Percentiles rank a stretch among this genome's conserved stretches.
phyloP scores from a whole-genome alignment of 1,140 invertebrate species.

The Pseudomyrmex pallidus region DNA sequence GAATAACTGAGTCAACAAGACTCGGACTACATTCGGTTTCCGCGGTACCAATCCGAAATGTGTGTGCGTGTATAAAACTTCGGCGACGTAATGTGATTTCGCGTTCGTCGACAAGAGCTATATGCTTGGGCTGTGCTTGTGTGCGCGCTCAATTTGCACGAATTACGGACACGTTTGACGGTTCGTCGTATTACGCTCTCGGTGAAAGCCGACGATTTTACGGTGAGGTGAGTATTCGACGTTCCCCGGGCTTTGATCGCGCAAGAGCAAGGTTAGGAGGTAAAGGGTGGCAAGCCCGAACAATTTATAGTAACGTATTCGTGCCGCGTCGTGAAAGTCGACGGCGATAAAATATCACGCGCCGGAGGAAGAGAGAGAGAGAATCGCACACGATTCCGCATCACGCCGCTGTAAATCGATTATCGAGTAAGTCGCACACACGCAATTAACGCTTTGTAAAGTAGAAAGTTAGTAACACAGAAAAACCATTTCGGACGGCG shows the following conservation, averaged over 20 bases:
- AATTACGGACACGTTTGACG: slow-evolving; percentile 54
- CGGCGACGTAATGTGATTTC: slow-evolving; percentile 32
- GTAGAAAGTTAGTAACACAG: slow-evolving; percentile 1
- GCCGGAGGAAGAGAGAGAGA: background rate
- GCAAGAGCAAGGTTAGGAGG: slow-evolving; percentile 40
- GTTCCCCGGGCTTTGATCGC: slow-evolving; percentile 38
- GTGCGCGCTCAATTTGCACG: slow-evolving; percentile 60
- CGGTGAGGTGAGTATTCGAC: slow-evolving; percentile 24
- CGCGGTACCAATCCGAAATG: background rate
- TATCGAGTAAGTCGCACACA: slow-evolving; percentile 19
- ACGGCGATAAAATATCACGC: slow-evolving; percentile 16
- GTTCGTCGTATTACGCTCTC: slow-evolving; percentile 34
- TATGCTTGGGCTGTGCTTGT: background rate
- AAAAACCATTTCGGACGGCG: no score
- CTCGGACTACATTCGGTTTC: slow-evolving; percentile 26
- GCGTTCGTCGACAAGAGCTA: slow-evolving; percentile 13
- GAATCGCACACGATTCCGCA: slow-evolving; percentile 23
- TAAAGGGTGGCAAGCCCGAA: slow-evolving; percentile 41
- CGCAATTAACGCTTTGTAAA: slow-evolving; percentile 30
- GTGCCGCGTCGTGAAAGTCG: slow-evolving; percentile 51
- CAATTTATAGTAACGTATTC: slow-evolving; percentile 13
- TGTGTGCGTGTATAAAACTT: background rate
- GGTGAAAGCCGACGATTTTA: slow-evolving; percentile 69
- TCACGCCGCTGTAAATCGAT: slow-evolving; percentile 41
- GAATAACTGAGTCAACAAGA: background rate